Conservation (phyloP, 2,113 vertebrate genomes). For the Corythornis cristatus region DNA sequence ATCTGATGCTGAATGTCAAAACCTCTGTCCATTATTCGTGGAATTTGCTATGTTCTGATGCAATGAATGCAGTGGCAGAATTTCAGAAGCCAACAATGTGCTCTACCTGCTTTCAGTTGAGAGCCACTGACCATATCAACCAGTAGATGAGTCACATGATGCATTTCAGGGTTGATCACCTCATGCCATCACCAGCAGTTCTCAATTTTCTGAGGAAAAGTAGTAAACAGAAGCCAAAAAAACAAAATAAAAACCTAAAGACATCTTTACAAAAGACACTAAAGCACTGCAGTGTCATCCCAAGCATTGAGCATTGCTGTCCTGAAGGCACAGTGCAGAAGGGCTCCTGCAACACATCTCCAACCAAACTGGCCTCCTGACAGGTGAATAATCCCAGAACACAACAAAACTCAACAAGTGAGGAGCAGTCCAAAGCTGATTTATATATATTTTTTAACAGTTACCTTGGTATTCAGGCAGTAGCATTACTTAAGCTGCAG, state of each 20-base stretch:
- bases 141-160: neutral
- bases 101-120: neutral
- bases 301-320: conserved; percentile 19
- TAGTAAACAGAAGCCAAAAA: conserved; percentile 46
- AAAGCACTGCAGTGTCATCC: conserved; percentile 64
- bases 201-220: conserved; percentile 40
- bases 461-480: conserved; percentile 46
- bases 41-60: neutral
- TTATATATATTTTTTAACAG: neutral
- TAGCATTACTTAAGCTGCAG: neutral
- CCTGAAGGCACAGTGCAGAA: conserved; percentile 50
- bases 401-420: conserved; percentile 67
- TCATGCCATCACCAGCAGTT: neutral
- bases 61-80: neutral
- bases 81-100: neutral
- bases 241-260: conserved; percentile 22
- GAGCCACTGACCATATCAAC: neutral
- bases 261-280: conserved; percentile 28
- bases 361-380: conserved; percentile 39
- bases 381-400: conserved; percentile 48
- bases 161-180: neutral
- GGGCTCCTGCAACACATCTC: conserved; percentile 55
- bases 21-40: neutral
- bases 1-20: neutral
- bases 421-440: conserved; percentile 69